Conservation (phyloP, 1,140 invertebrate species). For the Zaprionus camerounensis region DNA sequence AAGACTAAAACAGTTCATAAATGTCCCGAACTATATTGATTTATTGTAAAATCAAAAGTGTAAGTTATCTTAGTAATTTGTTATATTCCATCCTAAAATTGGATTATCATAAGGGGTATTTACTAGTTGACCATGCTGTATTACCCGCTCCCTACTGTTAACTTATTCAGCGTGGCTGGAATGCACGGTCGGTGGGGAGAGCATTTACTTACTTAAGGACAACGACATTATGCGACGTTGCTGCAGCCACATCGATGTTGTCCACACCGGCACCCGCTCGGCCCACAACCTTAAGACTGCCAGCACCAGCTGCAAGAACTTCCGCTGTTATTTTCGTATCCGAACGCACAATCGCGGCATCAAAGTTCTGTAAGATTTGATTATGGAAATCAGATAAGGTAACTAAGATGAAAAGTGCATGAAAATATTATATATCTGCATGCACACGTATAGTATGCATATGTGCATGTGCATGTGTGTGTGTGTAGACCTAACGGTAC, state of each 20-base stretch:
- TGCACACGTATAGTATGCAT: not conserved
- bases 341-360: conserved; percentile 96
- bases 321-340: conserved; percentile 98
- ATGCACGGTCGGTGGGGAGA: not conserved
- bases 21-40: too few relatives aligned
- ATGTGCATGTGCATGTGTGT: not conserved
- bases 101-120: not conserved
- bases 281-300: conserved; percentile 93
- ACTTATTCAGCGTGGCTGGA: conserved; percentile 24
- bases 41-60: too few relatives aligned
- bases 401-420: conserved; percentile 15
- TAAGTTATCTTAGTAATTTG: too few relatives aligned
- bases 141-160: not conserved
- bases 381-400: conserved; percentile 23
- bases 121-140: not conserved
- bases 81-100: too few relatives aligned
- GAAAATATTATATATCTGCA: not conserved
- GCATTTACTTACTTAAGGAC: conserved; percentile 95
- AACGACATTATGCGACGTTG: conserved; percentile 93
- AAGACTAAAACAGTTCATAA: too few relatives aligned
- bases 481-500: not conserved
- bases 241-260: conserved; percentile 96
- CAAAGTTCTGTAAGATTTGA: conserved; percentile 89
- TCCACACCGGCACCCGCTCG: conserved; percentile 98
- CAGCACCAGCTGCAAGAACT: conserved; percentile 90